Evolutionary conservation across 2,797 vertebrate species (phyloP), one percentile per base, ranked within the genome.

Genomic region (Arctocebus calabarensis): DNA sequence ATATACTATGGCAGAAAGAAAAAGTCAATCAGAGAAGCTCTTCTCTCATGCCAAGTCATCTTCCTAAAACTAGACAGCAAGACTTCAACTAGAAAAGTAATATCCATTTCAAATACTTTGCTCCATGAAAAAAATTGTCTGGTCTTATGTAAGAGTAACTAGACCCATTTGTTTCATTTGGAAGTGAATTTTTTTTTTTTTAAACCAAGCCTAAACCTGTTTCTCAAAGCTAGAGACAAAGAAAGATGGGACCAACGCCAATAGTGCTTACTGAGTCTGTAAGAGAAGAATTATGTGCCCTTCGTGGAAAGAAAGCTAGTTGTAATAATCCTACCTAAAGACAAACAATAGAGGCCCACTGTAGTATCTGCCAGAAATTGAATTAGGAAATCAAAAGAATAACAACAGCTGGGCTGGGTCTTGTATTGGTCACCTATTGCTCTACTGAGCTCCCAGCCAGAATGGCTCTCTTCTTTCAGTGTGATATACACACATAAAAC

Each of bases 311-410:
- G 79, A 79, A 96, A 96, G 84, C 96, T 97, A 96, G 94, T 96
- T 93, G 64, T 88, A 95, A 97, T 93, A 93, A 95, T 92, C 92
- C 40, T 90, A 78, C 89, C 48, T 93, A 23, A 95, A 95, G 66
- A 94, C 74, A 97, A 97, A 98, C 96, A 98, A 97, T 79, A 93
- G 91, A 93, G 85, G 52, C 78, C 52, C 84, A 68, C 81, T 85
- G 91, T 87, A 70, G 64, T 89, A 84, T 75, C 27, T 95, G 96
- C 96, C 96, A 96, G 91, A 84, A 97, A 29, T 25, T 34, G 92
- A 96, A 90, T 96, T 91, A 95, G 74, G 96, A 97, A 97, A 95
- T 96, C 92, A 95, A 88, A 96, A 95, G 75, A 94, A 95, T 89
- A 95, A 96, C 91, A 96, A 40, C 84, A 96, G 89, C 94, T 95